Evolutionary conservation across 2,888 invertebrate species (phyloP).

Genomic region (Agrilus cyanescens): DNA sequence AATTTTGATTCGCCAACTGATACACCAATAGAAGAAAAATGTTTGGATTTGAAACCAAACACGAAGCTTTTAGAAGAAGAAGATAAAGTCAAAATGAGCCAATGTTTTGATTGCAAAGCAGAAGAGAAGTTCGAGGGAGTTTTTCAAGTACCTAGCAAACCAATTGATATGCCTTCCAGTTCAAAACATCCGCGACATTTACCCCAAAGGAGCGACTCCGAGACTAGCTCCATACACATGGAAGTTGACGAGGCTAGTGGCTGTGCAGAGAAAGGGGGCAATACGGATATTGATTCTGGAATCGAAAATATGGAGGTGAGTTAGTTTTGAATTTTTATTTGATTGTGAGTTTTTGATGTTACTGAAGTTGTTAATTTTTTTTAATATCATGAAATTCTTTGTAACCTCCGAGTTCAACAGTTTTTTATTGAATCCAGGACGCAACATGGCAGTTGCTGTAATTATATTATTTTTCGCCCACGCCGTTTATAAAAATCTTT

Average conservation of each 20-base stretch:
- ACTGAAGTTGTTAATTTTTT: no score
- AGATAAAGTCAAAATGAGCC: slow-evolving; percentile 36
- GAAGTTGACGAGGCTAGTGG: slow-evolving; percentile 45
- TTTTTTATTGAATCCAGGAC: no score
- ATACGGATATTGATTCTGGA: slow-evolving; percentile 55
- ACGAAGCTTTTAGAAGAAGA: slow-evolving; percentile 19
- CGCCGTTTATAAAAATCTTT: no score
- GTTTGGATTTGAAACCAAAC: slow-evolving; percentile 2
- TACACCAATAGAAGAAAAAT: slow-evolving; percentile 11
- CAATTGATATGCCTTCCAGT: slow-evolving; percentile 31
- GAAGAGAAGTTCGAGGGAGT: slow-evolving; percentile 18
- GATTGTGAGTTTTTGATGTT: no score
- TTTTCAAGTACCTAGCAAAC: slow-evolving; percentile 33
- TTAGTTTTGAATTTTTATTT: slow-evolving; percentile 1
- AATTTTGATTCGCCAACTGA: slow-evolving; percentile 12
- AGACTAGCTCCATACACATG: slow-evolving; percentile 40
- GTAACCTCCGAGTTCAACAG: no score
- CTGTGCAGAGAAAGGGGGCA: slow-evolving; percentile 33
- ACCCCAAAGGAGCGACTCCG: slow-evolving; percentile 35
- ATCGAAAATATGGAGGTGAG: slow-evolving; percentile 63
- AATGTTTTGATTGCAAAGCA: slow-evolving; percentile 6
- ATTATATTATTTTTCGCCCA: no score
- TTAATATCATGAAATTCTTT: no score
- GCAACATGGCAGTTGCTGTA: no score
- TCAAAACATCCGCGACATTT: slow-evolving; percentile 22